Conservation (phyloP, 2,113 vertebrate genomes). For the Colius striatus region DNA sequence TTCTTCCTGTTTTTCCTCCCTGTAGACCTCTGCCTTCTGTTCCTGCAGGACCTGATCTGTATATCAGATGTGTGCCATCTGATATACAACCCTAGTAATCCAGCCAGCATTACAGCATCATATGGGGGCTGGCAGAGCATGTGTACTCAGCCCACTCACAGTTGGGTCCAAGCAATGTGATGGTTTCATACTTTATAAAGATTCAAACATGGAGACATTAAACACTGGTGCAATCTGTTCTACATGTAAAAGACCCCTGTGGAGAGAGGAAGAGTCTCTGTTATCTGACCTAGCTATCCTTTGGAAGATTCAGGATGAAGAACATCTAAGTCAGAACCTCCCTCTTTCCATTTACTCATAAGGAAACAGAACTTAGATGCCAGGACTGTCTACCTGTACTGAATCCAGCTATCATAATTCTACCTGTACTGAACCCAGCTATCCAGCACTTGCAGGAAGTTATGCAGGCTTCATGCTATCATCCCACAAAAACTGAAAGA, state of each 20-base stretch:
- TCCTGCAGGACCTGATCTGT: not conserved
- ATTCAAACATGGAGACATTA: not conserved
- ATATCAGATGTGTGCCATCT: not conserved
- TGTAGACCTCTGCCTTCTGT: not conserved
- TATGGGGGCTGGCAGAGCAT: not conserved
- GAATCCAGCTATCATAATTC: not conserved
- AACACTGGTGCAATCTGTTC: not conserved
- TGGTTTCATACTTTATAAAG: not conserved
- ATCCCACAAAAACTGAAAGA: not conserved
- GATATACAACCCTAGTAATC: not conserved
- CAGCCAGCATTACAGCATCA: not conserved
- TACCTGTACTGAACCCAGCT: not conserved
- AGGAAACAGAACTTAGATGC: not conserved
- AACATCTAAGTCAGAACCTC: not conserved
- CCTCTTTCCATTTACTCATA: not conserved
- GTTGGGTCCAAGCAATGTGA: not conserved
- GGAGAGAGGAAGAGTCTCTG: not conserved
- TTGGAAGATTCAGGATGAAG: not conserved
- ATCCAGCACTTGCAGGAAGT: not conserved
- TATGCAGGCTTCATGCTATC: not conserved
- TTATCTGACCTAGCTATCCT: not conserved
- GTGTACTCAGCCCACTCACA: not conserved
- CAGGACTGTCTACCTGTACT: not conserved
- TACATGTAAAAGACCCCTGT: not conserved
- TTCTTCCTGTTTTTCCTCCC: not conserved